A percentile compares a stretch with the other conserved stretches of the same genome.
Evolutionary conservation across 2,888 invertebrate species (phyloP).

Genomic region (Dicycla oo): DNA sequence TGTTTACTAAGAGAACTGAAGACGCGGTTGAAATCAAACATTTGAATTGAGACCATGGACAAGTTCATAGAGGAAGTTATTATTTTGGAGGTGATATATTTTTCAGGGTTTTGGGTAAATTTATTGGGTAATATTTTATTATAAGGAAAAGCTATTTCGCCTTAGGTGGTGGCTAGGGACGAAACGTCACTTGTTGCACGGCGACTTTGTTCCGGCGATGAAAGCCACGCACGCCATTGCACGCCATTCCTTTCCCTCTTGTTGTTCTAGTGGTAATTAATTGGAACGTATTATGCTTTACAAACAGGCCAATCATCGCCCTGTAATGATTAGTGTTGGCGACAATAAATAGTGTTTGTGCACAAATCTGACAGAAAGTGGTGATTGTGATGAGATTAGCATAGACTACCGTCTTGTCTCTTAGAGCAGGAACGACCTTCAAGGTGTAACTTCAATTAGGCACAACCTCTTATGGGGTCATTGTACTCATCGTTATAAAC

Average conservation of each 20-base stretch:
- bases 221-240: conserved; percentile 87
- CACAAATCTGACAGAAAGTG: conserved; percentile 14
- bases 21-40: conserved; percentile 72
- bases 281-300: conserved; percentile 62
- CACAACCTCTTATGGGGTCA: too few relatives aligned
- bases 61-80: conserved; percentile 50
- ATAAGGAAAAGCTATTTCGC: conserved; percentile 72
- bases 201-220: conserved; percentile 84
- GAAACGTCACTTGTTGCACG: conserved; percentile 88
- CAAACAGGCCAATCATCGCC: conserved; percentile 61
- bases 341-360: conserved; percentile 39
- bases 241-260: conserved; percentile 79
- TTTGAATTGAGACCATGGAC: conserved; percentile 67
- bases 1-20: conserved; percentile 82
- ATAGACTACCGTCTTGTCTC: background rate
- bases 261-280: conserved; percentile 80
- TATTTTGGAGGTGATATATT: conserved; percentile 38
- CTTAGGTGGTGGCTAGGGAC: conserved; percentile 75
- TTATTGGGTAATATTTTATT: conserved; percentile 62
- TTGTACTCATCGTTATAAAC: too few relatives aligned
- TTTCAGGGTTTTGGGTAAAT: conserved; percentile 32
- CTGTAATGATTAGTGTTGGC: conserved; percentile 53
- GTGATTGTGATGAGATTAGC: background rate
- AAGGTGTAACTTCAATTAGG: too few relatives aligned
- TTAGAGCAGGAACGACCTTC: background rate